These are phyloP conservation scores for Centroberyx gerrardi DNA, from an alignment of 2,797 vertebrate genomes.

Conservation along the genomic window DNA sequence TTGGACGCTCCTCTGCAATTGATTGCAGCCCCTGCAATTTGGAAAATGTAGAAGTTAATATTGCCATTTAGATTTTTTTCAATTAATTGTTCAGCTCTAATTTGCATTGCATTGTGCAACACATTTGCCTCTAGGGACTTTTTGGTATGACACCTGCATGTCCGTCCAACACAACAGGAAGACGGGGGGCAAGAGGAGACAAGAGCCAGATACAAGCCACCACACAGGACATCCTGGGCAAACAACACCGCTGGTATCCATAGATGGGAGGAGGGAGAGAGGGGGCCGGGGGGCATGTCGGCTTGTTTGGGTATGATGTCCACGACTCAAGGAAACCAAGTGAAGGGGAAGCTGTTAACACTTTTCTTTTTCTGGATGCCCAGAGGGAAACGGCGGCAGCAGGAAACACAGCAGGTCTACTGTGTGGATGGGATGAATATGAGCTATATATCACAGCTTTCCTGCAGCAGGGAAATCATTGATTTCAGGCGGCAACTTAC, in stretches of 20 bases:
- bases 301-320: conserved; percentile 50
- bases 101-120: conserved; percentile 3
- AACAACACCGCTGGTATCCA: conserved; percentile 52
- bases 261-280: conserved; percentile 13
- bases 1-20: too few relatives aligned
- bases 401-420: conserved; percentile 50
- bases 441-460: neutral
- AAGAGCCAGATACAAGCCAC: conserved; percentile 61
- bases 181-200: conserved; percentile 46
- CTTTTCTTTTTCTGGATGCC: conserved; percentile 39
- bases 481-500: neutral
- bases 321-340: conserved; percentile 53
- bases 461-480: neutral
- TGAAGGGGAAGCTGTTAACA: conserved; percentile 45
- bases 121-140: conserved; percentile 24
- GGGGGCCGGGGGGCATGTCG: conserved; percentile 40
- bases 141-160: conserved; percentile 48
- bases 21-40: too few relatives aligned
- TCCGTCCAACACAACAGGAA: conserved; percentile 77
- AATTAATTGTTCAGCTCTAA: too few relatives aligned
- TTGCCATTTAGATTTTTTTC: too few relatives aligned
- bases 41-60: too few relatives aligned
- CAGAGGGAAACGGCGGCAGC: conserved; percentile 56
- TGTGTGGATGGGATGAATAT: conserved; percentile 11
- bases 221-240: conserved; percentile 83